Evolutionary conservation across 2,888 invertebrate species (phyloP).

Genomic region (Pristionchus maxplancki): DNA sequence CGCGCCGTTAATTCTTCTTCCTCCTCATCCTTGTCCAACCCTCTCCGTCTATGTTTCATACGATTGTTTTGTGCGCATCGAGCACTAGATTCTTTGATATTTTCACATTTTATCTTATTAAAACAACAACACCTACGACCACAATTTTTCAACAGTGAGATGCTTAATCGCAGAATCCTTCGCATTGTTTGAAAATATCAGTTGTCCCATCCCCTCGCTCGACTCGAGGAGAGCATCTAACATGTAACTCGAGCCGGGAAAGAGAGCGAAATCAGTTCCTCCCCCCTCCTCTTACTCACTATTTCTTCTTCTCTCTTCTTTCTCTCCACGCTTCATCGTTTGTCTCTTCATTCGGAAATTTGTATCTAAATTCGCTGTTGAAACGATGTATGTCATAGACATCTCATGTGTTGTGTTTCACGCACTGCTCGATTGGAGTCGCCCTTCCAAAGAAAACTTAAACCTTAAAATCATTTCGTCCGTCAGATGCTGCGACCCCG

Average conservation of each 20-base stretch:
- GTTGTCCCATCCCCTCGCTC: neutral
- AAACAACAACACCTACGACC: no score
- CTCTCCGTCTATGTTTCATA: neutral
- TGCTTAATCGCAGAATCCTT: no score
- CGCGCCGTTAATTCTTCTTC: neutral
- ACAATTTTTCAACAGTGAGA: no score
- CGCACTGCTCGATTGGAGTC: no score
- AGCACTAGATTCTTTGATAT: neutral
- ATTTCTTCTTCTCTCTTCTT: neutral
- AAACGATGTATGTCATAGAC: no score
- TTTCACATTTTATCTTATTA: neutral
- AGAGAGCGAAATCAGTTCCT: constrained; percentile 3
- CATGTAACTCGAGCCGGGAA: constrained; percentile 31
- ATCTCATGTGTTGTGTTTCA: no score
- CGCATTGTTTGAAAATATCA: neutral
- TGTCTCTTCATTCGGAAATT: no score
- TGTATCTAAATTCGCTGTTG: no score
- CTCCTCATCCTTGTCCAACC: neutral
- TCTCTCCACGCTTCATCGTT: neutral
- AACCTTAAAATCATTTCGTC: no score
- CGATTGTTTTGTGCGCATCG: neutral
- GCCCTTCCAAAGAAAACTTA: no score
- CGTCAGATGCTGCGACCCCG: no score
- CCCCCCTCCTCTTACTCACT: neutral
- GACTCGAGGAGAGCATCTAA: constrained; percentile 2